Base-by-base conservation (phyloP, 2,797 vertebrate species). In the Tarsius wallacei region DNA sequence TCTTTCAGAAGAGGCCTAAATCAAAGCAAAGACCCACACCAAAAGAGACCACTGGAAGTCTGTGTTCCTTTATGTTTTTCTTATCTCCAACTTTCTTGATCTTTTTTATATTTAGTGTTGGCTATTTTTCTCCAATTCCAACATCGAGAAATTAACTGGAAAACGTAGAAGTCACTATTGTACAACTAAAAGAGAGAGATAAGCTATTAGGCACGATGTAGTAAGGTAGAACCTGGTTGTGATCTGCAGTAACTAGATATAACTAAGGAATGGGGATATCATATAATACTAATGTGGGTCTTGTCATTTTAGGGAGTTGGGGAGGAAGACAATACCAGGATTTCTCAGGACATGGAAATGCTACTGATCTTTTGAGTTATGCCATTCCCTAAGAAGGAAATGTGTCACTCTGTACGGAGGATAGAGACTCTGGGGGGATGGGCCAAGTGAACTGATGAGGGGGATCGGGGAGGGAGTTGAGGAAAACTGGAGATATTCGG, bases 81-180 rank as follows among this genome's bases (percentile, higher is more conserved):
- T 8, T 76, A 33, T 63, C 17, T 47, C 24, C 36, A 95, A 77
- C 26, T 93, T 63, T 64, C 59, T 59, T 82, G n/a, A 68, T 55
- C 31, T 90, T 96, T 87, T 94, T 90, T 66, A 92, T 83, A 77
- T 77, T 95, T 36, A 76, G 36, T 61, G 26, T 64, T 96, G 53
- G 33, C 31, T 76, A 82, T n/a, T 89, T 71, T 66, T 36, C 0
- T 31, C 47, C 33, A 74, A 90, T 77, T 80, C 70, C 73, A 90
- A 71, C 51, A 87, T 1, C 63, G 28, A 90, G 84, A 94, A 97
- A 64, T 90, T 76, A 82, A 73, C 64, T 90, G 84, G 26, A 94
- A 93, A 57, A 85, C 55, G 19, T 26, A 28, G 83, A 84, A 88
- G n/a, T 16, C 33, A 74, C 68, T 81, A 22, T 42, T 17, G 17